These are phyloP conservation scores for Sclerodermus sp. DNA, from an alignment of 2,888 invertebrate species.

Conservation along the genomic window DNA sequence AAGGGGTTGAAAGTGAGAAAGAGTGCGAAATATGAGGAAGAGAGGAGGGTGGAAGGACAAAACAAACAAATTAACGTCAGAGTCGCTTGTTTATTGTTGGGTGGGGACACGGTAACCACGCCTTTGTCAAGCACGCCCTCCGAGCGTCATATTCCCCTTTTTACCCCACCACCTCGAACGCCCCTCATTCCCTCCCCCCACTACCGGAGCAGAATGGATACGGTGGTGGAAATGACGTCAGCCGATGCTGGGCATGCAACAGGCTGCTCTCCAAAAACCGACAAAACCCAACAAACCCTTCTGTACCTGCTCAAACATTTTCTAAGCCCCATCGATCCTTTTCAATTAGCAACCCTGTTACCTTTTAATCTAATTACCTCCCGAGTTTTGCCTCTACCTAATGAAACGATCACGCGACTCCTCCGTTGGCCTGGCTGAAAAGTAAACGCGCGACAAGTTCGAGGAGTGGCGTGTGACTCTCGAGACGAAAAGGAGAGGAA, in stretches of 20 bases:
- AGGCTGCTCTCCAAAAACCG: slow-evolving; percentile 43
- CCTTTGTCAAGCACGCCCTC: slow-evolving; percentile 53
- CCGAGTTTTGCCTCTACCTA: no score
- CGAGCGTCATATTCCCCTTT: slow-evolving; percentile 40
- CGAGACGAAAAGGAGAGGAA: no score
- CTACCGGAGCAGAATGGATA: slow-evolving; percentile 11
- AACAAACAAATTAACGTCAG: slow-evolving; percentile 55
- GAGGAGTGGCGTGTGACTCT: no score
- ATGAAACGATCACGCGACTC: no score
- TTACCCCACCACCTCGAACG: slow-evolving; percentile 36
- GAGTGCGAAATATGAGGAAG: no score
- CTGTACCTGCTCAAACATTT: background rate
- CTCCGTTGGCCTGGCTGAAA: no score
- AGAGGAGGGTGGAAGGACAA: slow-evolving; percentile 28
- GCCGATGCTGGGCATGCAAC: slow-evolving; percentile 47
- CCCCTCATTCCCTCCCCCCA: slow-evolving; percentile 16
- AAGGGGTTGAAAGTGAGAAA: no score
- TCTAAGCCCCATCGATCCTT: slow-evolving; percentile 6
- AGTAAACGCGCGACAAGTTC: no score
- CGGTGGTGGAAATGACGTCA: slow-evolving; percentile 46
- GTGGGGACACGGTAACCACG: slow-evolving; percentile 53
- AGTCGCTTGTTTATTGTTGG: slow-evolving; percentile 55
- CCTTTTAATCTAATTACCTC: no score
- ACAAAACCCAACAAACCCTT: slow-evolving; percentile 5
- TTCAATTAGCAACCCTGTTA: no score